Conservation (phyloP, 1,140 invertebrate genomes). For the Latrodectus geometricus region DNA sequence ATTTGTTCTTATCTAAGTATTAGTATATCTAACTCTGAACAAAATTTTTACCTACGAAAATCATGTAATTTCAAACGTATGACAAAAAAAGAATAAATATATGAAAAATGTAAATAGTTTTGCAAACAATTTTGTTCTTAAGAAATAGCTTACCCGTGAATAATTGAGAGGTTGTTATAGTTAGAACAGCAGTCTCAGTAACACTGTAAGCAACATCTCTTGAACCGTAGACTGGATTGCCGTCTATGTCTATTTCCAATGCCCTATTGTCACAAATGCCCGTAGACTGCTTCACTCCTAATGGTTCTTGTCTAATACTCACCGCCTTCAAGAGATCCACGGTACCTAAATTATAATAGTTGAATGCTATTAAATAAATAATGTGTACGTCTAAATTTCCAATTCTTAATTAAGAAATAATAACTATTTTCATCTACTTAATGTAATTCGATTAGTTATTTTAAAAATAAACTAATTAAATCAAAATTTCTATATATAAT, state of each 20-base stretch:
- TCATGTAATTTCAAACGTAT: no score
- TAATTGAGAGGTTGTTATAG: constrained; percentile 74
- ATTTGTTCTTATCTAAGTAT: no score
- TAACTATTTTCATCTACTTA: no score
- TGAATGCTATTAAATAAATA: no score
- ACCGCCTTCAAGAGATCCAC: constrained; percentile 71
- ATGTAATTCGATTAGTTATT: no score
- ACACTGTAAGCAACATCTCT: constrained; percentile 72
- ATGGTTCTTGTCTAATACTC: constrained; percentile 71
- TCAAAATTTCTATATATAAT: no score
- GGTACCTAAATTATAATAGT: constrained; percentile 65
- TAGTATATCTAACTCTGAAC: no score
- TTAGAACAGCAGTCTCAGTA: constrained; percentile 74
- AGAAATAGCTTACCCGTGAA: constrained; percentile 71
- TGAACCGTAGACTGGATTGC: constrained; percentile 64
- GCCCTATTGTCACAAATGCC: constrained; percentile 70
- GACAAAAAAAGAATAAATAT: background rate
- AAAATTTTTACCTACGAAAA: no score
- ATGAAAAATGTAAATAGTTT: background rate
- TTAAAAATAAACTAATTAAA: no score
- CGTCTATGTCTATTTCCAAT: constrained; percentile 64
- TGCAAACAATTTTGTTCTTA: background rate
- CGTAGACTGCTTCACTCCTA: constrained; percentile 71
- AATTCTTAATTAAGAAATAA: no score
- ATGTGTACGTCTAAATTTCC: no score